Evolutionary conservation across 2,888 invertebrate genomes (phyloP).

Genomic region (Apotomis turbidana): DNA sequence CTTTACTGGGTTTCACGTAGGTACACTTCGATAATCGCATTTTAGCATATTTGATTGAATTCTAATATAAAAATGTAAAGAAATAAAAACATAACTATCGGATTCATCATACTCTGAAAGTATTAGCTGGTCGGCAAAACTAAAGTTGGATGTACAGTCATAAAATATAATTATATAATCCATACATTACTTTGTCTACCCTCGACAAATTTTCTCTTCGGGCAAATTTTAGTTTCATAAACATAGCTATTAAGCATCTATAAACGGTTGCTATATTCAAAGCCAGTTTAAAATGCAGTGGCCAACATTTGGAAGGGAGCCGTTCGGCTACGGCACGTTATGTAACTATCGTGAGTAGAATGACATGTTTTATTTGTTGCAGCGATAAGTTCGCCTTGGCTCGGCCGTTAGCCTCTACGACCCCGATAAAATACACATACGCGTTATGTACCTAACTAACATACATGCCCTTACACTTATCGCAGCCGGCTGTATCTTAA

Average conservation of each 20-base stretch:
- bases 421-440: conserved; percentile 54
- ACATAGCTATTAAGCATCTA: not conserved
- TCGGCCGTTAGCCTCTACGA: conserved; percentile 73
- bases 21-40: too few relatives aligned
- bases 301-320: conserved; percentile 49
- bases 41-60: too few relatives aligned
- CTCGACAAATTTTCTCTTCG: too few relatives aligned
- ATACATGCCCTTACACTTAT: conserved; percentile 32
- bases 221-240: not conserved
- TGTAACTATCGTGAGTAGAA: conserved; percentile 61
- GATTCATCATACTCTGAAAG: too few relatives aligned
- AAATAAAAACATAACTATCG: too few relatives aligned
- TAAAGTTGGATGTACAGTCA: too few relatives aligned
- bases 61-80: not conserved
- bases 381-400: conserved; percentile 69
- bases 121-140: too few relatives aligned
- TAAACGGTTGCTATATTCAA: not conserved
- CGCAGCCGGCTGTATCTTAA: conserved; percentile 25
- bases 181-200: too few relatives aligned
- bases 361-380: conserved; percentile 51
- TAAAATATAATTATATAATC: too few relatives aligned
- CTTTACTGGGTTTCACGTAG: too few relatives aligned
- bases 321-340: conserved; percentile 56
- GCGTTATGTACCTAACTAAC: conserved; percentile 26
- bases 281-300: conserved; percentile 18